Evolutionary conservation across 2,113 vertebrate genomes (phyloP).

Genomic region (Clupea harengus): DNA sequence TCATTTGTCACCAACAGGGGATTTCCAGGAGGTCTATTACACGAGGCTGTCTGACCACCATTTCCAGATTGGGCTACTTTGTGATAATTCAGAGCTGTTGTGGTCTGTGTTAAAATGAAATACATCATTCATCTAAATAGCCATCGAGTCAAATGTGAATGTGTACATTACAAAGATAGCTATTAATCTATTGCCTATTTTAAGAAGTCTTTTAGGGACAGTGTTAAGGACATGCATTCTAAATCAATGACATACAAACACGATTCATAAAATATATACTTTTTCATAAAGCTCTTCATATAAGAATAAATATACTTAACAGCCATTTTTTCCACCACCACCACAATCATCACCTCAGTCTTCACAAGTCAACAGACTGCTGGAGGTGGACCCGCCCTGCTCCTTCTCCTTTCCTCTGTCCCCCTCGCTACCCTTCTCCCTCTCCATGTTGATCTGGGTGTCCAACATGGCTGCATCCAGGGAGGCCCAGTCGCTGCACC

Average conservation of each 20-base stretch:
- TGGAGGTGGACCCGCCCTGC: constrained; percentile 20
- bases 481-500: constrained; percentile 9
- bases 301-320: background rate
- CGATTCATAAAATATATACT: background rate
- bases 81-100: too few relatives aligned
- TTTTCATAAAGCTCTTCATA: background rate
- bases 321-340: background rate
- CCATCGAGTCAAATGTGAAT: background rate
- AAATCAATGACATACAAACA: background rate
- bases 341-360: constrained; percentile 13
- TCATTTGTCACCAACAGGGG: background rate
- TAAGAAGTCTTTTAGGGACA: background rate
- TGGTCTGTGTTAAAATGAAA: too few relatives aligned
- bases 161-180: background rate
- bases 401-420: background rate
- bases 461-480: constrained; percentile 28
- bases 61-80: background rate
- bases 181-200: background rate
- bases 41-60: background rate
- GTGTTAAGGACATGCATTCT: background rate
- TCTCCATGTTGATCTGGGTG: constrained; percentile 36
- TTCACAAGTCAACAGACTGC: constrained; percentile 25
- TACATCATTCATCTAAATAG: background rate
- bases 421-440: background rate
- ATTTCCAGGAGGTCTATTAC: background rate